A percentile compares a stretch with the other conserved stretches of the same genome.
These are phyloP conservation scores for Listronotus bonariensis DNA, from an alignment of 1,140 invertebrate genomes.

Conservation along the genomic window DNA sequence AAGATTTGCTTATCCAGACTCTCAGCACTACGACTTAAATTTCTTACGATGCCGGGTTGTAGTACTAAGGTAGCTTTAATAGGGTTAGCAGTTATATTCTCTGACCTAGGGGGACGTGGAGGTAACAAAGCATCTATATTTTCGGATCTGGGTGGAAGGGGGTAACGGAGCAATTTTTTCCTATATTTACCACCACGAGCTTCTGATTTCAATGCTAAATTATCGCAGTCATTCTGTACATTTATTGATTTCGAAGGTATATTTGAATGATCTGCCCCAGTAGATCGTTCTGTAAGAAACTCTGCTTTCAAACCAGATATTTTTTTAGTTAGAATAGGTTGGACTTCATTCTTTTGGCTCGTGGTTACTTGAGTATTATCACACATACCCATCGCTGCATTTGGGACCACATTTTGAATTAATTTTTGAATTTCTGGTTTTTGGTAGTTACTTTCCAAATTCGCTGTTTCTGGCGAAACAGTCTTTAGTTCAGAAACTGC, in stretches of 20 bases:
- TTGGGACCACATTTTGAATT: background rate
- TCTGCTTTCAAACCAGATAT: background rate
- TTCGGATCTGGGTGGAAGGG: conserved; percentile 29
- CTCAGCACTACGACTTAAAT: conserved; percentile 34
- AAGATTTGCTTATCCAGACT: conserved; percentile 42
- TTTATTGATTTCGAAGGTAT: background rate
- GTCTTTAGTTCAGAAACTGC: no score
- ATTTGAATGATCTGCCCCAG: background rate
- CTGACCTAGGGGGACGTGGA: conserved; percentile 28
- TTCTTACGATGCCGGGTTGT: conserved; percentile 51
- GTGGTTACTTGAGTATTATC: no score
- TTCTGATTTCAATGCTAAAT: conserved; percentile 13
- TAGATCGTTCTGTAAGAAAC: background rate
- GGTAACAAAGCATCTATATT: conserved; percentile 45
- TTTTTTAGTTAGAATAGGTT: background rate
- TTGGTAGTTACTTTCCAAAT: no score
- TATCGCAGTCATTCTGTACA: background rate
- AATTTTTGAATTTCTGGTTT: background rate
- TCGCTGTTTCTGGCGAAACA: no score
- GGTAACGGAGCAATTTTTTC: conserved; percentile 51
- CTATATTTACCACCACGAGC: conserved; percentile 53
- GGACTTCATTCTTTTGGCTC: no score
- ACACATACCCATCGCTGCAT: background rate
- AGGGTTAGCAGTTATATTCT: conserved; percentile 14
- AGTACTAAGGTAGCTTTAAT: conserved; percentile 53